Evolutionary conservation across 2,888 invertebrate genomes (phyloP), one percentile per base, ranked within the genome.

Genomic region (Zeuzera pyrina): DNA sequence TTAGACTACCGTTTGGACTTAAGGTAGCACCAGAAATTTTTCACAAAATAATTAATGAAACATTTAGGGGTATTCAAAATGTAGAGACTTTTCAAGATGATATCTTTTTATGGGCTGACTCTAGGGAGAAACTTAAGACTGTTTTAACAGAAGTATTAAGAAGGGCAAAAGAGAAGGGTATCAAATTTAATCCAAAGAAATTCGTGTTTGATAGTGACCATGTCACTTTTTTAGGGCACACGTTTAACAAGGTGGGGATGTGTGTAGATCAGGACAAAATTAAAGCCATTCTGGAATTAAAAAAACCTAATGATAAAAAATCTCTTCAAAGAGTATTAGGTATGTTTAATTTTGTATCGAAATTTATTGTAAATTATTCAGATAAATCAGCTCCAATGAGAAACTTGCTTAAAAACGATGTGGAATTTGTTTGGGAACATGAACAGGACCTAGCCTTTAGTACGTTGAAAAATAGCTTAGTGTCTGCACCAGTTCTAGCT

Each of bases 191-290:
- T 22, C 37, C 34, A 36, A 30, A 16, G 1, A 39, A 39, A 15
- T 39, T 33, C 12, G 30, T 33, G 43, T 43, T 44, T 43, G 45
- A 45, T 43, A 39, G 15, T 23, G 7, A 33, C 24, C 23, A 10
- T 24, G 14, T 40, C 2, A 36, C 32, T 21, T 39, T 36, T 13
- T 12, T 36, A 26, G 36, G 35, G 12, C 35, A 31, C 23, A 36
- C 33, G 21, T 22, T 33, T 33, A 29, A 32, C 27, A 33, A 30
- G 1, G 28, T 33, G 15, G 40, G 40, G 23, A 6, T 40, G 35
- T 34, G 40, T 36, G 38, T 35, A 35, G 38, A 43, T 13, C 40
- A 36, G 14, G 37, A 41, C 2, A 43, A 43, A 33, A 35, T 43
- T 3, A 31, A 39, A 38, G 39, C 41, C 1, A 40, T 38, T 24